Base-by-base conservation (phyloP, 2,113 vertebrate genomes). In the Pangasianodon hypophthalmus region DNA sequence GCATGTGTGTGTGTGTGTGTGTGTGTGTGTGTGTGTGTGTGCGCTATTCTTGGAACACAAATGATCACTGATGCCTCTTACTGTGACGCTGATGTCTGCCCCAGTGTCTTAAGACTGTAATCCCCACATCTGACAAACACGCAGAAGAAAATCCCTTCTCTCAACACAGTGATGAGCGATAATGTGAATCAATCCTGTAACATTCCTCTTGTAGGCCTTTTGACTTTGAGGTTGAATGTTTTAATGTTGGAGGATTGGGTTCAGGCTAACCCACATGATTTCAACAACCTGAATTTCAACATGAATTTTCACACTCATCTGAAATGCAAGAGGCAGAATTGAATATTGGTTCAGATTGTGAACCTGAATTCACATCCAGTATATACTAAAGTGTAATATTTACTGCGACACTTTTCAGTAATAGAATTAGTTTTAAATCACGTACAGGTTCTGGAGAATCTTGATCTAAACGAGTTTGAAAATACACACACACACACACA, bases 61-160 rank as follows among this genome's bases (percentile, higher is more conserved):
- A 13, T 29, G 13, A 48, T 79, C 24, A 4, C 44, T 79, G 75
- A 80, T n/a, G 64, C 48, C 60, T 90, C 75, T 71, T 80, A 69
- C 77, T 71, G 29, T 86, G 60, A 82, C 52, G 37, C 48, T 24
- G 18, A 7, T 64, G n/a, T 83, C 79, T 84, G 62, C 19, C 60
- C 48, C 37, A 9, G 19, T 71, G 81, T 84, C 64, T 84, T 58
- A 88, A 88, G 19, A 21, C 24, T 46, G n/a, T 87, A 81, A 90
- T 82, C 50, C 85, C 19, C 85, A 87, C 32, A 87, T 90, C 85
- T 8, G 48, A 80, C 44, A 52, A 69, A 71, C 41, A 50, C 16
- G 14, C 50, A 14, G 1, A 87, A 19, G 52, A 83, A 83, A 75
- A 24, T 41, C 18, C 85, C n/a, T 26, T 7, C 1, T 56, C 80